These are phyloP conservation scores for Erpetoichthys calabaricus DNA, from an alignment of 2,797 vertebrate genomes.

Conservation along the genomic window DNA sequence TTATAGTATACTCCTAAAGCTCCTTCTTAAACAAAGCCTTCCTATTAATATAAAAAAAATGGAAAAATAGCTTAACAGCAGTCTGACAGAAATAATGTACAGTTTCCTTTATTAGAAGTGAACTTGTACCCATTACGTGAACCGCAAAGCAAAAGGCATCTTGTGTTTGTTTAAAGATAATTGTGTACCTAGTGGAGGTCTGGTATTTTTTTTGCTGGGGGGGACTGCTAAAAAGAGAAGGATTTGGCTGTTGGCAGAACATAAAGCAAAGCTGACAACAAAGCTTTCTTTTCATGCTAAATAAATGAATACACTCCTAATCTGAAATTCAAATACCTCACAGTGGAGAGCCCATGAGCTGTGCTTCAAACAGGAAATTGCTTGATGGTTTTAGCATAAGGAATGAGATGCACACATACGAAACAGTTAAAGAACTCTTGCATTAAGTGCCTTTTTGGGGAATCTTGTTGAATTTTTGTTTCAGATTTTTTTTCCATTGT, in stretches of 20 bases:
- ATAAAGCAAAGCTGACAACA: slow-evolving; percentile 61
- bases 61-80: not conserved
- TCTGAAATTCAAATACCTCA: slow-evolving; percentile 72
- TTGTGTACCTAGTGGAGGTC: slow-evolving; percentile 30
- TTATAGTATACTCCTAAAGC: not conserved
- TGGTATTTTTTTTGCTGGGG: slow-evolving; percentile 43
- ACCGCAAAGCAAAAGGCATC: slow-evolving; percentile 35
- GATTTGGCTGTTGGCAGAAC: slow-evolving; percentile 55
- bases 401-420: slow-evolving; percentile 40
- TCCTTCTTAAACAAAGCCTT: not conserved
- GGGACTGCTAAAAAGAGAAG: slow-evolving; percentile 40
- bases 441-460: not conserved
- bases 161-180: slow-evolving; percentile 41
- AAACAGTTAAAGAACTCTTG: not conserved
- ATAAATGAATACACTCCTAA: slow-evolving; percentile 72
- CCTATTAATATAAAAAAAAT: not conserved
- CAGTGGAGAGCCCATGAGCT: slow-evolving; percentile 57
- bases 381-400: slow-evolving; percentile 69
- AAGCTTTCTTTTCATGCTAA: slow-evolving; percentile 60
- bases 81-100: slow-evolving; percentile 5
- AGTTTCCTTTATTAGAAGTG: slow-evolving; percentile 13
- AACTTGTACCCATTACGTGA: slow-evolving; percentile 25
- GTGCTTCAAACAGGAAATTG: slow-evolving; percentile 64
- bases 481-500: not conserved
- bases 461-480: not conserved